Conservation (phyloP, 1,140 invertebrate species). For the Planococcus citri region DNA sequence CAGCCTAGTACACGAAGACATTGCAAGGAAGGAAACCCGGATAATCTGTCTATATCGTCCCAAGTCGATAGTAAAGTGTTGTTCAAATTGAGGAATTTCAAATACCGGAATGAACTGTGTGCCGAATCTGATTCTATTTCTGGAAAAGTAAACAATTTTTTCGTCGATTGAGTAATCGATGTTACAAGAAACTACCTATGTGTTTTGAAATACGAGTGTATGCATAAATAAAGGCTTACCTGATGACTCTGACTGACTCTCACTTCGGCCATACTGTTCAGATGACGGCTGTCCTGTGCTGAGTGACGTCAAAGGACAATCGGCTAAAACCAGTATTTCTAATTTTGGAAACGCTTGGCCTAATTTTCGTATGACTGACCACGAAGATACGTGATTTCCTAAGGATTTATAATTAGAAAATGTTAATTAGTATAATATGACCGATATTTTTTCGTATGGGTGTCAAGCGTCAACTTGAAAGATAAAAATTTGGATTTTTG, state of each 20-base stretch:
- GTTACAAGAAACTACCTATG: no score
- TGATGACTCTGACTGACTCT: slow-evolving; percentile 37
- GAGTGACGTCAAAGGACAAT: slow-evolving; percentile 61
- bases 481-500: no score
- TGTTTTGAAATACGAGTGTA: no score
- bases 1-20: slow-evolving; percentile 61
- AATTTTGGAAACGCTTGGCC: slow-evolving; percentile 72
- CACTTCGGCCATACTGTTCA: slow-evolving; percentile 34
- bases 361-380: slow-evolving; percentile 69
- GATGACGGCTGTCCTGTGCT: slow-evolving; percentile 28
- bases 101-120: slow-evolving; percentile 47
- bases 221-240: background rate
- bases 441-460: no score
- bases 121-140: slow-evolving; percentile 32
- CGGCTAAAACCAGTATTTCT: slow-evolving; percentile 68
- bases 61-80: slow-evolving; percentile 67
- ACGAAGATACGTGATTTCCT: slow-evolving; percentile 65
- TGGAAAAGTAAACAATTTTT: slow-evolving; percentile 13
- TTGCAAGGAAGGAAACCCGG: slow-evolving; percentile 64
- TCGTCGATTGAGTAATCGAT: slow-evolving; percentile 21
- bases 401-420: no score
- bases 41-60: slow-evolving; percentile 74
- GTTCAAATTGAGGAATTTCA: slow-evolving; percentile 71
- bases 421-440: slow-evolving; percentile 41
- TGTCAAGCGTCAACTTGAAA: no score